A percentile compares a stretch with the other conserved stretches of the same genome.
Conservation (phyloP, 2,797 vertebrate genomes). For the Delichon dasypus region DNA sequence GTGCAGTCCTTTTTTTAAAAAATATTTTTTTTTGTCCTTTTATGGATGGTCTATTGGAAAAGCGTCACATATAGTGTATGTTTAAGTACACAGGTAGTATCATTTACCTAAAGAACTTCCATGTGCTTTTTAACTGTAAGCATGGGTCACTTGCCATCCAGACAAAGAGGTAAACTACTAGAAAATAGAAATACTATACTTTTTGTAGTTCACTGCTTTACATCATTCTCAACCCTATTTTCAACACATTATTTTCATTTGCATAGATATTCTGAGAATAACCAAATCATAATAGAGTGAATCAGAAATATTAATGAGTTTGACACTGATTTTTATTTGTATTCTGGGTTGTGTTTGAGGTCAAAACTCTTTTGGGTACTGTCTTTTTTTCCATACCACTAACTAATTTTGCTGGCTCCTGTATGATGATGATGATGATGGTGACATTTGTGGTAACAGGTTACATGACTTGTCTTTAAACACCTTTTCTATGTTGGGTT, state of each 20-base stretch:
- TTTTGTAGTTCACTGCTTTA: background rate
- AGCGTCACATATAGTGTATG: background rate
- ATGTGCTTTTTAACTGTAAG: background rate
- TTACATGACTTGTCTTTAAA: slow-evolving; percentile 4
- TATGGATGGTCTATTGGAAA: background rate
- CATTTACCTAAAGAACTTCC: background rate
- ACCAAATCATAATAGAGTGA: background rate
- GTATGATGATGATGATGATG: background rate
- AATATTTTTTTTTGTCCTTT: background rate
- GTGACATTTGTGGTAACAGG: background rate
- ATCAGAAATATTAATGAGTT: background rate
- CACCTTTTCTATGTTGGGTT: background rate
- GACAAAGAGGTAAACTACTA: background rate
- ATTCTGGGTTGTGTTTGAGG: background rate
- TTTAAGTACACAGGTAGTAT: background rate
- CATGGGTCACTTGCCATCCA: background rate
- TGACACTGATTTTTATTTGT: background rate
- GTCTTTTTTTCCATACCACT: background rate
- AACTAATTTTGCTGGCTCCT: background rate
- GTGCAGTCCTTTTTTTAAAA: background rate
- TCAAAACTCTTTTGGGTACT: background rate
- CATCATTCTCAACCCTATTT: background rate
- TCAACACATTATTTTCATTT: background rate
- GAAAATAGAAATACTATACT: background rate
- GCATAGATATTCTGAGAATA: background rate